Evolutionary conservation across 1,140 invertebrate genomes (phyloP).

Genomic region (Oscheius sp.): DNA sequence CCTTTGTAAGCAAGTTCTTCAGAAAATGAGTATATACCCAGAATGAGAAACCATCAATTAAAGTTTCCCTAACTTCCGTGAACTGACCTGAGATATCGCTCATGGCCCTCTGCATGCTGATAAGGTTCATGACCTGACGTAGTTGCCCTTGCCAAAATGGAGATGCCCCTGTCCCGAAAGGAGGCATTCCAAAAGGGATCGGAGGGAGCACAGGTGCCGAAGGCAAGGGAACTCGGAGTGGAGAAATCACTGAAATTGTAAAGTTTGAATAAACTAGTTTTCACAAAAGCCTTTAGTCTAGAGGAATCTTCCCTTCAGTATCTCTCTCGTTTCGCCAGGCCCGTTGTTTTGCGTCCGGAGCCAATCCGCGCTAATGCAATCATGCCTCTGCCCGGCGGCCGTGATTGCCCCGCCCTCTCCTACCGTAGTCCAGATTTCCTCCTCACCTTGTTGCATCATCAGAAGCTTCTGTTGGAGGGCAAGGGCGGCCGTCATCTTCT

Average conservation of each 20-base stretch:
- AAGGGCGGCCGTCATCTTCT: conserved; percentile 29
- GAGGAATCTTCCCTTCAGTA: too few species aligned
- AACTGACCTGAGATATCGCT: background rate
- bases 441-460: conserved; percentile 35
- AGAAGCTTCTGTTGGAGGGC: conserved; percentile 39
- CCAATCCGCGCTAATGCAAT: conserved; percentile 2
- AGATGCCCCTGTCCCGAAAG: too few species aligned
- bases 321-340: too few species aligned
- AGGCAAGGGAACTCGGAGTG: background rate
- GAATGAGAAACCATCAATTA: background rate
- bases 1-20: too few species aligned
- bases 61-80: background rate
- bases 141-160: conserved; percentile 5
- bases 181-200: background rate
- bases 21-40: background rate
- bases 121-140: conserved; percentile 1
- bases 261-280: too few species aligned
- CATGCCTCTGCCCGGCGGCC: background rate
- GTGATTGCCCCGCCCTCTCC: background rate
- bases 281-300: too few species aligned
- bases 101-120: conserved; percentile 1
- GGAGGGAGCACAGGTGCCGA: background rate
- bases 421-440: background rate
- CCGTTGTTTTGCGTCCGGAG: background rate
- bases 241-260: background rate